These are phyloP conservation scores for Eulemur rubriventer DNA, from an alignment of 2,797 vertebrate species.

Conservation along the genomic window DNA sequence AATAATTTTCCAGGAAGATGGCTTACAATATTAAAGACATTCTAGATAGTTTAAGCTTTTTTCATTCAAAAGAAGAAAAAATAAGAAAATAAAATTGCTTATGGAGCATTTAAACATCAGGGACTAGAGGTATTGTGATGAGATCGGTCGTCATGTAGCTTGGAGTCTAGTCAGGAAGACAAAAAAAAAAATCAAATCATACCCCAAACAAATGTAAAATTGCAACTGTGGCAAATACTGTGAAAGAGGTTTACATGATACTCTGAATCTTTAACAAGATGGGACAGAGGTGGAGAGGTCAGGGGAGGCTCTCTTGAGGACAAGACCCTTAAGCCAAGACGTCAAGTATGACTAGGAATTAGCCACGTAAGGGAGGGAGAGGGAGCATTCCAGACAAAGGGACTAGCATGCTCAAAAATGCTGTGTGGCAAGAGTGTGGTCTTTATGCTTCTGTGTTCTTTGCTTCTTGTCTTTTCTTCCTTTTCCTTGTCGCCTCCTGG, in stretches of 20 bases:
- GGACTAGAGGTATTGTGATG: background rate
- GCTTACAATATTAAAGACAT: background rate
- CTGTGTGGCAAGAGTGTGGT: background rate
- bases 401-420: background rate
- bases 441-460: background rate
- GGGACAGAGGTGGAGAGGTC: background rate
- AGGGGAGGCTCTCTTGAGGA: background rate
- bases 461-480: background rate
- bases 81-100: background rate
- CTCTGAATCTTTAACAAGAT: background rate
- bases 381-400: background rate
- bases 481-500: background rate
- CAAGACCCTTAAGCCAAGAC: background rate
- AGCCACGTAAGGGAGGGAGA: background rate
- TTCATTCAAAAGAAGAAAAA: background rate
- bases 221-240: background rate
- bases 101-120: constrained; percentile 16
- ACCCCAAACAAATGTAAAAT: background rate
- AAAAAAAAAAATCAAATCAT: background rate
- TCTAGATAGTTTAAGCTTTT: background rate
- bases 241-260: background rate
- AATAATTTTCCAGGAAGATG: background rate
- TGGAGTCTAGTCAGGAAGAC: background rate
- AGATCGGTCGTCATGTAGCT: background rate
- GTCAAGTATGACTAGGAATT: background rate